phyloP scores from a whole-genome alignment of 37 sponge, comb jelly and placozoan species.

The Ephydatia muelleri region DNA sequence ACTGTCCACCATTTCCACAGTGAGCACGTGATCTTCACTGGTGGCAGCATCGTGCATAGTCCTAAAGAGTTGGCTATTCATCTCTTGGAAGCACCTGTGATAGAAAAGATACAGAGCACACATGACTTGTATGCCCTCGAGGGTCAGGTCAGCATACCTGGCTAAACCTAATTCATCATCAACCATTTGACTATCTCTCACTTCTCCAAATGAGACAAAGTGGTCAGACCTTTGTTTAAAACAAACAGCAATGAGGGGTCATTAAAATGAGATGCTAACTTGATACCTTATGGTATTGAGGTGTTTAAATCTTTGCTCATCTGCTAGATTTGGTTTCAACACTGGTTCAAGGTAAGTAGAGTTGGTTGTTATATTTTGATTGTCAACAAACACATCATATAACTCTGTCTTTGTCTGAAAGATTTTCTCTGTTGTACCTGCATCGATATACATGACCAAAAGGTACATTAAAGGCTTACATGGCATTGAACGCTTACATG shows the following conservation, averaged over 20 bases:
- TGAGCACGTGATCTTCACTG: conserved; percentile 65
- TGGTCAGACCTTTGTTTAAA: neutral
- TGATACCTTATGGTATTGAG: conserved; percentile 49
- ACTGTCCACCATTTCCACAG: conserved; percentile 56
- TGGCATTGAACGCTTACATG: conserved; percentile 58
- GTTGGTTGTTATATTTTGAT: conserved; percentile 24
- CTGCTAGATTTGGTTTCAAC: conserved; percentile 40
- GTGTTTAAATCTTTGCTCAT: conserved; percentile 50
- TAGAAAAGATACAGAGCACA: neutral
- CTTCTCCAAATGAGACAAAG: neutral
- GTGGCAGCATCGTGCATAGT: conserved; percentile 50
- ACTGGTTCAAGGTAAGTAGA: conserved; percentile 45
- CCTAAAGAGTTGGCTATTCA: conserved; percentile 74
- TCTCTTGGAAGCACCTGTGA: conserved; percentile 69
- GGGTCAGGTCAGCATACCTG: neutral
- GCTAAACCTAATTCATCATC: neutral
- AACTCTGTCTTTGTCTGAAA: conserved; percentile 71
- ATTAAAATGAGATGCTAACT: neutral
- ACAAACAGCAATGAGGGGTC: neutral
- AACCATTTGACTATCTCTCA: neutral
- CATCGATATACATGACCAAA: neutral
- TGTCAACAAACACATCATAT: conserved; percentile 83
- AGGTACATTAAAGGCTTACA: neutral
- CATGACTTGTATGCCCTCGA: neutral
- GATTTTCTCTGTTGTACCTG: conserved; percentile 91